Percentiles rank a stretch among this genome's conserved stretches.
These are phyloP conservation scores for Girardinus metallicus DNA, from an alignment of 2,797 vertebrate species.

Conservation along the genomic window DNA sequence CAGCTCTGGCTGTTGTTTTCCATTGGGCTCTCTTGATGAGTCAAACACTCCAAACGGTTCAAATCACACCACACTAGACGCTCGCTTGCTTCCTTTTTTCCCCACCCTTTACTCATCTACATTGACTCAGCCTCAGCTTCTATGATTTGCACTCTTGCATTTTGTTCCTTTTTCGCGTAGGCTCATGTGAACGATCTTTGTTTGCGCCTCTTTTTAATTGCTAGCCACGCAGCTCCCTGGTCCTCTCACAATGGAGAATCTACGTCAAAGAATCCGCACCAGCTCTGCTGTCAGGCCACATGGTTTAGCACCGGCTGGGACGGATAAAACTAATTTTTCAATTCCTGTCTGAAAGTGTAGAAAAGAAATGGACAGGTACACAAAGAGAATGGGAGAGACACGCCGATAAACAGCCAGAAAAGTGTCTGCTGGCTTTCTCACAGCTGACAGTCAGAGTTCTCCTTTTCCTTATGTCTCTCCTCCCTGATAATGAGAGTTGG, in stretches of 20 bases:
- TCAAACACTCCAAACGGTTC: too few relatives aligned
- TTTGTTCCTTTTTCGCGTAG: slow-evolving; percentile 23
- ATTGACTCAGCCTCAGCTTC: slow-evolving; percentile 3
- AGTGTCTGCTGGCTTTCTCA: not conserved
- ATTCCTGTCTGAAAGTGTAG: not conserved
- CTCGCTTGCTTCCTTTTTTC: slow-evolving; percentile 1
- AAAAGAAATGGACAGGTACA: not conserved
- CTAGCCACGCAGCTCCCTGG: not conserved
- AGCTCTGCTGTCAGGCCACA: slow-evolving; percentile 17
- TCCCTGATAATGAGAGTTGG: slow-evolving; percentile 23
- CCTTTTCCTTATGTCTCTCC: slow-evolving; percentile 17
- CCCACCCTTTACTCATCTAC: slow-evolving; percentile 10
- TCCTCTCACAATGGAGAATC: not conserved
- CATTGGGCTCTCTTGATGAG: too few relatives aligned
- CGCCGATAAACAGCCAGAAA: not conserved
- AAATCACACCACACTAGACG: too few relatives aligned
- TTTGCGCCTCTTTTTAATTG: slow-evolving; percentile 21
- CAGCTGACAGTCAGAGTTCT: slow-evolving; percentile 23
- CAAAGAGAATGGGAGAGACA: slow-evolving; percentile 1
- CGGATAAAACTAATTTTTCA: slow-evolving; percentile 17
- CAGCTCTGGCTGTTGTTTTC: too few relatives aligned
- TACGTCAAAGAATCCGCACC: slow-evolving; percentile 8
- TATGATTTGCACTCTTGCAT: not conserved
- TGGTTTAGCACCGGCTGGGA: slow-evolving; percentile 1
- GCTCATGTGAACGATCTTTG: slow-evolving; percentile 9